These are phyloP conservation scores for Virgularia gustaviana DNA, from an alignment of 92 coral and sea anemone genomes.

Conservation along the genomic window DNA sequence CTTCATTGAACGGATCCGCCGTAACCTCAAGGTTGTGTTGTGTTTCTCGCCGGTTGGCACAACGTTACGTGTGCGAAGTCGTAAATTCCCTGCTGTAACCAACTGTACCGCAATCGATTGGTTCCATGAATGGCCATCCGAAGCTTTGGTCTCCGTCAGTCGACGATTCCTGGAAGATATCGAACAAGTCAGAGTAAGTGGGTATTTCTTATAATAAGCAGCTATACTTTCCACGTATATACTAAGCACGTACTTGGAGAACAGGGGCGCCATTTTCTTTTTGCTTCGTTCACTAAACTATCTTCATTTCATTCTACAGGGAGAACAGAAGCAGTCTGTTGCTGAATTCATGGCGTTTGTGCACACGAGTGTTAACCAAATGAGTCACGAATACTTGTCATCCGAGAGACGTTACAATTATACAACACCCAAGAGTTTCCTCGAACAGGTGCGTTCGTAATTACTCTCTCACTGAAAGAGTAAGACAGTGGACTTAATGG, in stretches of 20 bases:
- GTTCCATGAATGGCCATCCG: constrained; percentile 99
- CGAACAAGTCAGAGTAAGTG: constrained; percentile 84
- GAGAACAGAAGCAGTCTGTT: constrained; percentile 74
- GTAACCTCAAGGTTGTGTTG: constrained; percentile 90
- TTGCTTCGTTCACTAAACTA: neutral
- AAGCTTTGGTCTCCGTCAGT: constrained; percentile 99
- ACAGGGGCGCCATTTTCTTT: too few relatives aligned
- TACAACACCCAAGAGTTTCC: constrained; percentile 98
- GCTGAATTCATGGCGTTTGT: constrained; percentile 98
- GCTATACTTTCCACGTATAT: neutral
- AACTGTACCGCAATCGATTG: constrained; percentile 99
- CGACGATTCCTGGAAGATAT: constrained; percentile 91
- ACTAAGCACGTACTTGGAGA: neutral
- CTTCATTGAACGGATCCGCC: constrained; percentile 90
- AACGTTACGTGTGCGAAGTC: constrained; percentile 94
- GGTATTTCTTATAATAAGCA: neutral
- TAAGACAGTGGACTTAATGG: too few relatives aligned
- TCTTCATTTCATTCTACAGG: constrained; percentile 38
- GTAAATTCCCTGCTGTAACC: constrained; percentile 99
- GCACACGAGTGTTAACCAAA: constrained; percentile 95
- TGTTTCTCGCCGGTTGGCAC: constrained; percentile 99
- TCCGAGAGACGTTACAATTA: constrained; percentile 98
- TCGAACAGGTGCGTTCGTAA: constrained; percentile 95
- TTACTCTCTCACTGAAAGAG: too few relatives aligned
- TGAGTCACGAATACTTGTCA: constrained; percentile 79